Evolutionary conservation across 2,113 vertebrate genomes (phyloP), one percentile per base, ranked within the genome.

Genomic region (Lophius piscatorius): DNA sequence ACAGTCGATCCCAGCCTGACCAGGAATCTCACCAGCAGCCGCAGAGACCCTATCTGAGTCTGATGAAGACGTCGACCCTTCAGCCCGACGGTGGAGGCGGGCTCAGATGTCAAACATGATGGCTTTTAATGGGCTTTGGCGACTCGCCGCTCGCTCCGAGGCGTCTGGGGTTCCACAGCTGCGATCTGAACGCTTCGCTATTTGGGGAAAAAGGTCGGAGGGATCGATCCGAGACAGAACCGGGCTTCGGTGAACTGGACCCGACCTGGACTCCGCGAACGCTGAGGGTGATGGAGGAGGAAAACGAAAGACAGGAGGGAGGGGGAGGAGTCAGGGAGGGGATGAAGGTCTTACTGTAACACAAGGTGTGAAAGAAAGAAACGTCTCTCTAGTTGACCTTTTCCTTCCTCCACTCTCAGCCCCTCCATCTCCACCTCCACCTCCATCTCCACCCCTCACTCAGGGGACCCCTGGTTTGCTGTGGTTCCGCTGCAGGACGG

Each of bases 361-460:
- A 85, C 76, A 70, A 83, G 79, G 82, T 76, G 87, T 83, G 76
- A 88, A 87, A 85, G 75, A 86, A 82, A 86, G 79, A 88, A 78
- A 82, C 56, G 66, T 76, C 65, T 83, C 72, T 71, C 69, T 86
- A 17, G 23, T 77, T 82, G 73, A 80, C 79, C 71, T 83, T 87
- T 85, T 84, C 82, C 78, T 82, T 87, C 71, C 80, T 80, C 44
- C 55, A 33, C 62, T 42, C 39, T 34, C 42, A 18, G 29, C 68
- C 62, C 54, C 47, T 63, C 49, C 63, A 76, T 78, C 65, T 49
- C 79, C 68, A 44, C 70, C 50, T n/a, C n/a, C n/a, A n/a, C n/a
- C n/a, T n/a, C n/a, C n/a, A n/a, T n/a, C n/a, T n/a, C n/a, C n/a
- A n/a, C n/a, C n/a, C n/a, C n/a, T n/a, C n/a, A n/a, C n/a, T n/a